Evolutionary conservation across 2,113 vertebrate species (phyloP).

Genomic region (Perca fluviatilis): DNA sequence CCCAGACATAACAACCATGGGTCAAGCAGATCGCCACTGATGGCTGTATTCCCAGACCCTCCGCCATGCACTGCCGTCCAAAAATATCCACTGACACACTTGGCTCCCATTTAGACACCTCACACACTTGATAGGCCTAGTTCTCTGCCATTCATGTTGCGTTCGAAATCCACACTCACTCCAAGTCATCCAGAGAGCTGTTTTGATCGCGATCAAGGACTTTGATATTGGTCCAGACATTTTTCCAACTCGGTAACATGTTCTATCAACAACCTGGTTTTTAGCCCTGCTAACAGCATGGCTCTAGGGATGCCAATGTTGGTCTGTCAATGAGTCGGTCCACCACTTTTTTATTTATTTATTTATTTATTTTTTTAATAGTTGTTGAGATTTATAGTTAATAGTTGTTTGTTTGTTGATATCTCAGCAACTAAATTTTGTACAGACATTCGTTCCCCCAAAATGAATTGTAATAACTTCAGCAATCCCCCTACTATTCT

Average conservation of each 20-base stretch:
- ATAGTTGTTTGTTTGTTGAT: neutral
- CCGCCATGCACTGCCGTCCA: slow-evolving; percentile 14
- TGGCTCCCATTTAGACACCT: slow-evolving; percentile 51
- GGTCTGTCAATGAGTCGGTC: no score
- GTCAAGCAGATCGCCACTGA: slow-evolving; percentile 48
- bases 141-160: slow-evolving; percentile 15
- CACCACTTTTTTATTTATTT: no score
- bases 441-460: neutral
- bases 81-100: slow-evolving; percentile 70
- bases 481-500: no score
- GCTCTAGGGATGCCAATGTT: no score
- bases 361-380: no score
- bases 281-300: neutral
- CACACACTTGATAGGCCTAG: neutral
- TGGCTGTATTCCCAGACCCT: slow-evolving; percentile 68
- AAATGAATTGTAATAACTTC: no score
- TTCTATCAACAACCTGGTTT: neutral
- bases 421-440: no score
- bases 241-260: neutral
- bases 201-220: neutral
- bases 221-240: neutral
- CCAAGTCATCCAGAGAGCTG: neutral
- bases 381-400: no score
- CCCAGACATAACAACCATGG: slow-evolving; percentile 64
- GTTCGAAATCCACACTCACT: neutral